A percentile compares a stretch with the other conserved stretches of the same genome.
phyloP scores from a whole-genome alignment of 2,113 vertebrate genomes.

The Promerops cafer region DNA sequence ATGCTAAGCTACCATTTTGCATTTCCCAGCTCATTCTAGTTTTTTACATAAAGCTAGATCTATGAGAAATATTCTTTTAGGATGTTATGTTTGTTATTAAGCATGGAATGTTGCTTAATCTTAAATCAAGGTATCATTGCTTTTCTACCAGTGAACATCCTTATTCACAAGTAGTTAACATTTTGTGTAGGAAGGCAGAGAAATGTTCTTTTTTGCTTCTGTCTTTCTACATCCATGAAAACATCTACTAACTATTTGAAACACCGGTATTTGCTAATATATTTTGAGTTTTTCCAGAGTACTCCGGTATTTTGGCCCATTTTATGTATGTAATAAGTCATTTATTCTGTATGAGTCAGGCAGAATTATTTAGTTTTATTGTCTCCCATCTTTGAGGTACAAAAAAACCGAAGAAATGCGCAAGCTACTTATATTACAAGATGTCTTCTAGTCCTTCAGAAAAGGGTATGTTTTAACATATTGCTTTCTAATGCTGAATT shows the following conservation, averaged over 20 bases:
- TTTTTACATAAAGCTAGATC: not conserved
- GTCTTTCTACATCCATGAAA: not conserved
- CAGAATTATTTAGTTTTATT: not conserved
- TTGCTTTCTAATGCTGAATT: not conserved
- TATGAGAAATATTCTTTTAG: not conserved
- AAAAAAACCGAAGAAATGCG: not conserved
- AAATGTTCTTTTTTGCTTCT: not conserved
- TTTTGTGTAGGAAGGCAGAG: not conserved
- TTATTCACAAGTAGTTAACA: not conserved
- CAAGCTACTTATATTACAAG: not conserved
- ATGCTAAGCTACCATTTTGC: not conserved
- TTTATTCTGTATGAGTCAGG: not conserved
- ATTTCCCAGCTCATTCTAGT: not conserved
- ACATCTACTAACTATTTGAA: not conserved
- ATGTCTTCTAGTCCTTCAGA: not conserved
- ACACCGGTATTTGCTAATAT: not conserved
- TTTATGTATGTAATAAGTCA: not conserved
- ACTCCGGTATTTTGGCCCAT: slow-evolving; percentile 35
- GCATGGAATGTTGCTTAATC: not conserved
- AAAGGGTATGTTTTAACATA: not conserved
- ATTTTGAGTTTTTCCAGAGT: slow-evolving; percentile 33
- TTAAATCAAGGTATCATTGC: not conserved
- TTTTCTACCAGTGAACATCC: not conserved
- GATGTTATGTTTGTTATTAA: not conserved
- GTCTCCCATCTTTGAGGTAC: not conserved